Conservation (phyloP, 2,797 vertebrate species). For the Enteromius mattozi region DNA sequence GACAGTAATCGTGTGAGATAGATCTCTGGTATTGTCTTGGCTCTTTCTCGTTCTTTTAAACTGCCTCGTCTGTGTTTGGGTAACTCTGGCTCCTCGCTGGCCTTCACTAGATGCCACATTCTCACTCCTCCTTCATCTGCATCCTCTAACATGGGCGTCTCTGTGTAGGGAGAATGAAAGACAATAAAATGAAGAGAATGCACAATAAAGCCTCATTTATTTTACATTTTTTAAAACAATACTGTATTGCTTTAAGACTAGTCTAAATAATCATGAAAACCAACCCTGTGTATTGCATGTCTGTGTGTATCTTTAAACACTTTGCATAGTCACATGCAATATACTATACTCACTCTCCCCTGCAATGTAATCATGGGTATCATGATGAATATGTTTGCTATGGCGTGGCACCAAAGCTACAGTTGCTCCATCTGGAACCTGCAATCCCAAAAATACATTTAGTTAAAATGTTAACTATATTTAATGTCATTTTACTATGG, state of each 20-base stretch:
- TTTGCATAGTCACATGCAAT: neutral
- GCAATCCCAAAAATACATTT: constrained; percentile 34
- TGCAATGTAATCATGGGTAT: constrained; percentile 94
- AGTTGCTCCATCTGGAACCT: constrained; percentile 95
- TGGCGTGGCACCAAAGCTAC: constrained; percentile 93
- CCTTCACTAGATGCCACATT: constrained; percentile 96
- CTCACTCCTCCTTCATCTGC: constrained; percentile 95
- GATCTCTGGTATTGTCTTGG: constrained; percentile 97
- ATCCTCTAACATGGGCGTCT: constrained; percentile 97
- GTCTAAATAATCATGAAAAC: neutral
- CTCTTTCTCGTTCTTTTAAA: constrained; percentile 90
- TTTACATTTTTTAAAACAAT: neutral
- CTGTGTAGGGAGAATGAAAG: constrained; percentile 70
- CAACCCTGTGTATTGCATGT: neutral
- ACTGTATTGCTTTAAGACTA: neutral
- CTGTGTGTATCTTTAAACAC: neutral
- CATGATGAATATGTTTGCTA: constrained; percentile 92
- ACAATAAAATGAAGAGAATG: neutral
- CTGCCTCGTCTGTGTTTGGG: constrained; percentile 94
- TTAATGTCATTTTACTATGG: neutral
- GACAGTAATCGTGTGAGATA: constrained; percentile 96
- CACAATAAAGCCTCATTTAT: neutral
- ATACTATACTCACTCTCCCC: constrained; percentile 90
- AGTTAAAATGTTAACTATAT: neutral
- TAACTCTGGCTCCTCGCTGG: constrained; percentile 93